Evolutionary conservation across 1,140 invertebrate species (phyloP), one percentile per base, ranked within the genome.

Genomic region (Drosophila mauritiana): DNA sequence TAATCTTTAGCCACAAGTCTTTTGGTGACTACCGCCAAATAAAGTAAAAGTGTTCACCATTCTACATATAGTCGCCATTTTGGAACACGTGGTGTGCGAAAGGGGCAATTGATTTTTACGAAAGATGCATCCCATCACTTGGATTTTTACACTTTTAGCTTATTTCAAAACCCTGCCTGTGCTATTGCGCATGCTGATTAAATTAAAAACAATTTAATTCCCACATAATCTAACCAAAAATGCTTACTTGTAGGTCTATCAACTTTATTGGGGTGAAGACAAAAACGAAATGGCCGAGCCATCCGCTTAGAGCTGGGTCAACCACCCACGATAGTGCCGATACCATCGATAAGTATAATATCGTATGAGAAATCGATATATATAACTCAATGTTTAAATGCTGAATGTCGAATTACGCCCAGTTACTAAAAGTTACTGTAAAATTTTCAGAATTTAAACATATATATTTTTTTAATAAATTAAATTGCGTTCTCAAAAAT

Each of bases 1-100:
- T 91, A 91, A 64, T 93, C 92, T 67, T 94, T 93, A 92, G 20
- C 20, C 20, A 3, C 20, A 22, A 22, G 2, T 22, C 20, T 22
- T 3, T 2, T 22, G 3, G 20, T 22, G 20, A 3, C 20, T 22
- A 22, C 20, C 20, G 20, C 94, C 94, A 94, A 95, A 94, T 94
- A 93, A 93, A 93, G 90, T 92, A 92, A 90, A 58, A 34, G 25
- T 68, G 56, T 54, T 91, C 88, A 92, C 48, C 12, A 56, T 59
- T 59, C 27, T 20, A 31, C 8, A 31, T 17, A 13, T n/a, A 40
- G 48, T 37, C 69, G 81, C 83, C 83, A 88, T 88, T 77, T 88
- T 83, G 67, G 34, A 76, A 88, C 83, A 88, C 83, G 83, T 88
- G 83, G 75, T 72, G 17, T 7, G 6, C 22, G 1, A 6, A 7